Evolutionary conservation across 1,140 invertebrate genomes (phyloP), one percentile per base, ranked within the genome.

Genomic region (Nephila pilipes): DNA sequence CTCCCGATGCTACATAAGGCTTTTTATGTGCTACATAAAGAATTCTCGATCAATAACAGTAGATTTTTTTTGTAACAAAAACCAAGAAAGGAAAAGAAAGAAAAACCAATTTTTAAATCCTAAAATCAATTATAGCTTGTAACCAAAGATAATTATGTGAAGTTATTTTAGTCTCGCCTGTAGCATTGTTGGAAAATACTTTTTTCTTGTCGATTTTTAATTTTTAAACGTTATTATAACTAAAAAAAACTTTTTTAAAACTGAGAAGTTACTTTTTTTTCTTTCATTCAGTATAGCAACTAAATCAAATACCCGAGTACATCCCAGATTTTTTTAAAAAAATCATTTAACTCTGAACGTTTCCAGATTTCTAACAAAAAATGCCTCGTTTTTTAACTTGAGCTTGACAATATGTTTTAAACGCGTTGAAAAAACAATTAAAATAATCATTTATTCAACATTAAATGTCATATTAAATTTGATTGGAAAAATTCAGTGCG

Each of bases 131-230:
- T 75, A 69, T 29, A 18, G 3, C 29, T 20, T 36, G 2, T 18
- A 36, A 75, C 29, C 32, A 75, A 75, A 75, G 69, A 75, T 75
- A 75, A 75, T 75, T 75, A 69, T 75, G 29, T 36, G 18, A 32
- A 32, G 69, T 32, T 75, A 75, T 75, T 75, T 75, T 75, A 75
- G 69, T 75, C 69, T 25, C 65, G 29, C 25, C 65, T 69, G 18
- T 16, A 29, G 29, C 69, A 75, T 16, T 5, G 69, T 32, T 46
- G 12, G 12, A 46, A 46, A 46, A 75, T 5, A 36, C 5, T 32
- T 75, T 32, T 75, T 75, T 18, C 32, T 18, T 16, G 18, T 32
- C 32, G 0, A n/a, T 16, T 60, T 32, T 29, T 18, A 75, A 14
- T 5, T 29, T 29, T 65, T 65, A 3, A 65, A 32, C 25, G 0